phyloP scores from a whole-genome alignment of 92 coral and sea anemone genomes.

The Zoanthus sansibaricus region DNA sequence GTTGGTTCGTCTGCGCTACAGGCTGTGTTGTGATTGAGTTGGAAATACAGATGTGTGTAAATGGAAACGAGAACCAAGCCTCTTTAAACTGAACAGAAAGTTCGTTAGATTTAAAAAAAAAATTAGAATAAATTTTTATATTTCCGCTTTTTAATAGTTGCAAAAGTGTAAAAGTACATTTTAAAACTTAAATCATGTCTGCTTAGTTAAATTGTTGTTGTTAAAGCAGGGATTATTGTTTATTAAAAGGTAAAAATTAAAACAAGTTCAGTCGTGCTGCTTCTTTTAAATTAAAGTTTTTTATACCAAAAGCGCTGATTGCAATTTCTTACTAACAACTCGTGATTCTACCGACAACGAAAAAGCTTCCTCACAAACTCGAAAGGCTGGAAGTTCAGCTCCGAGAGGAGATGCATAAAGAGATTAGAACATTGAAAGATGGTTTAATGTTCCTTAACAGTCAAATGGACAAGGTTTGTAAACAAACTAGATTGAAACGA shows the following conservation, averaged over 20 bases:
- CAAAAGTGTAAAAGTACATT: too few species aligned
- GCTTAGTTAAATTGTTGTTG: not conserved
- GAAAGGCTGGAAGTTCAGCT: slow-evolving; percentile 74
- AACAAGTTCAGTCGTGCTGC: not conserved
- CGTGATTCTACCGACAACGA: not conserved
- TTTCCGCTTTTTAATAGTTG: too few species aligned
- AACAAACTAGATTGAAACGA: not conserved
- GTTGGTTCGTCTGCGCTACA: too few species aligned
- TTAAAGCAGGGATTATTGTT: not conserved
- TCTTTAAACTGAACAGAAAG: too few species aligned
- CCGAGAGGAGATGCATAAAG: slow-evolving; percentile 77
- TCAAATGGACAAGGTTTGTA: slow-evolving; percentile 88
- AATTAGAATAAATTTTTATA: too few species aligned
- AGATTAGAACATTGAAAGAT: slow-evolving; percentile 84
- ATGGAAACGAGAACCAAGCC: too few species aligned
- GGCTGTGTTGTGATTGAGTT: too few species aligned
- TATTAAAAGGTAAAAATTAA: not conserved
- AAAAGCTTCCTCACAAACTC: slow-evolving; percentile 79
- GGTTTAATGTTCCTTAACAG: slow-evolving; percentile 79
- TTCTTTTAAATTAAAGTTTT: not conserved
- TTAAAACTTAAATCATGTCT: too few species aligned
- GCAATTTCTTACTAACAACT: not conserved
- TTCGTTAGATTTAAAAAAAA: too few species aligned
- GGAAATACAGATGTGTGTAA: too few species aligned
- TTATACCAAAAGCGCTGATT: too few species aligned